Conservation (phyloP, 2,888 invertebrate species). For the Torymus aiolomorphi region DNA sequence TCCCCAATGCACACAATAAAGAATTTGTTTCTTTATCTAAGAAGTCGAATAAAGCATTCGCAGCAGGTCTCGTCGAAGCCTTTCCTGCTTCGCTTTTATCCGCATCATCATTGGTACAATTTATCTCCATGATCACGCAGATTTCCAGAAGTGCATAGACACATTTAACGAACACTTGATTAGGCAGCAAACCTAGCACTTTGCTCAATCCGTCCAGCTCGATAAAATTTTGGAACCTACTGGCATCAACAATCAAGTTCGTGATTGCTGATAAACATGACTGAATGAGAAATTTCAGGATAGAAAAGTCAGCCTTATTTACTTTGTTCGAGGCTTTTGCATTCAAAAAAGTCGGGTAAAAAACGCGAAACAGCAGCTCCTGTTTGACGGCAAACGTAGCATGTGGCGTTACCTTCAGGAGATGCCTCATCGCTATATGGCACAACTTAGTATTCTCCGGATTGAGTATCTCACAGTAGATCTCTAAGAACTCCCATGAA, state of each 20-base stretch:
- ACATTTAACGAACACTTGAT: slow-evolving; percentile 78
- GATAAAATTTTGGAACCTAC: slow-evolving; percentile 80
- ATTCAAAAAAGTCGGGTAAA: slow-evolving; percentile 80
- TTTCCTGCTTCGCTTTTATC: slow-evolving; percentile 8
- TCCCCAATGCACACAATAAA: slow-evolving; percentile 61
- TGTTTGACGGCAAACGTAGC: slow-evolving; percentile 78
- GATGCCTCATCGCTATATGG: slow-evolving; percentile 79
- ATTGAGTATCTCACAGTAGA: slow-evolving; percentile 79
- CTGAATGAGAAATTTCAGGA: slow-evolving; percentile 79
- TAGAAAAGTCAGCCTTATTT: slow-evolving; percentile 73
- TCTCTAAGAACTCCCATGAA: slow-evolving; percentile 79
- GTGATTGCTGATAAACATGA: slow-evolving; percentile 81
- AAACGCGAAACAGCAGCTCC: slow-evolving; percentile 79
- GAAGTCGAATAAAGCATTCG: slow-evolving; percentile 66
- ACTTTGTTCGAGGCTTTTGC: slow-evolving; percentile 76
- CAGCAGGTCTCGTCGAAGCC: slow-evolving; percentile 57
- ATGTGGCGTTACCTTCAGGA: slow-evolving; percentile 79
- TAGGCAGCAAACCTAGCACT: slow-evolving; percentile 77
- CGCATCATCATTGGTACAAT: slow-evolving; percentile 74
- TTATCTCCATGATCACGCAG: slow-evolving; percentile 79
- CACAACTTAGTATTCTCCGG: slow-evolving; percentile 78
- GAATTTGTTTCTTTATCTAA: slow-evolving; percentile 66
- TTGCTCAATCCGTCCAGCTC: slow-evolving; percentile 79
- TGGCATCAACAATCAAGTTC: slow-evolving; percentile 77
- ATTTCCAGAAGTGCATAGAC: slow-evolving; percentile 81